Conservation (phyloP, 2,113 vertebrate species). For the Sorex fumeus region DNA sequence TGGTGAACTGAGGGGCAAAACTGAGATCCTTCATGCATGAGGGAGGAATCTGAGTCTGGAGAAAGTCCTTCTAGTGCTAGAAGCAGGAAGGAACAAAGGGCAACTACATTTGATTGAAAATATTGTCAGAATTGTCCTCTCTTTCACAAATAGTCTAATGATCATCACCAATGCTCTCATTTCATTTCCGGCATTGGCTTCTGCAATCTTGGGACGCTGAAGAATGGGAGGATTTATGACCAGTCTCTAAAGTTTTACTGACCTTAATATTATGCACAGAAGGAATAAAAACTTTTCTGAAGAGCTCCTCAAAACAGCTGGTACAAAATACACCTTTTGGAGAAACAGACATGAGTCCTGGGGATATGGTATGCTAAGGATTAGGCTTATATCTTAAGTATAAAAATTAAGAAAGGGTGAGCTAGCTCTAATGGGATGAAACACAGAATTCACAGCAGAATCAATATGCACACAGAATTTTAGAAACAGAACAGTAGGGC, state of each 20-base stretch:
- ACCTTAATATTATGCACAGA: background rate
- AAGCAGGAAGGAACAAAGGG: background rate
- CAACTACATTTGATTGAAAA: background rate
- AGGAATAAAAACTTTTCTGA: background rate
- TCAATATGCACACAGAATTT: background rate
- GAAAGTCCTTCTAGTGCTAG: background rate
- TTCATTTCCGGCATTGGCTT: background rate
- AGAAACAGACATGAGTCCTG: background rate
- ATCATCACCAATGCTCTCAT: background rate
- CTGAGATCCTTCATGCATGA: background rate
- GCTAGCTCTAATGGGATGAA: background rate
- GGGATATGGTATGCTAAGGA: background rate
- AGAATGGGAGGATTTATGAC: background rate
- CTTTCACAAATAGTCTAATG: background rate
- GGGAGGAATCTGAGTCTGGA: no score
- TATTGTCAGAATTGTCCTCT: background rate
- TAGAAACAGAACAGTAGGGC: background rate
- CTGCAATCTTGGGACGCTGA: background rate
- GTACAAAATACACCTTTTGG: background rate
- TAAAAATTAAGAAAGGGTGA: background rate
- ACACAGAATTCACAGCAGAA: background rate
- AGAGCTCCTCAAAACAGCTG: background rate
- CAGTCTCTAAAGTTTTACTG: background rate
- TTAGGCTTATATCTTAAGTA: background rate
- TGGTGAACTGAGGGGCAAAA: background rate